Conservation (phyloP, 1,140 invertebrate genomes). For the Leptinotarsa texana region DNA sequence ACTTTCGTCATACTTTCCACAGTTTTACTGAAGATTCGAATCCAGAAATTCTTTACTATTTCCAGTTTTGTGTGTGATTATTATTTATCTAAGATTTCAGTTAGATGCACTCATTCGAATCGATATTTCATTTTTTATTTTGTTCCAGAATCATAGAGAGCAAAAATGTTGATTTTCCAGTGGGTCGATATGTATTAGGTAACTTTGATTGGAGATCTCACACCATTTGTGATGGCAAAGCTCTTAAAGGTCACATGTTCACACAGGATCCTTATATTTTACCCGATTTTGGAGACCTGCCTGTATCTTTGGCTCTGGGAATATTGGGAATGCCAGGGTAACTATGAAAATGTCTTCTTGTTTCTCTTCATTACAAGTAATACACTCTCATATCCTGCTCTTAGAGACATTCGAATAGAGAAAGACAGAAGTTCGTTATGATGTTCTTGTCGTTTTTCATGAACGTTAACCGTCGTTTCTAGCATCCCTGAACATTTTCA, state of each 20-base stretch:
- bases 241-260: not conserved
- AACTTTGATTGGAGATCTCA: slow-evolving; percentile 63
- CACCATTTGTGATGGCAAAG: slow-evolving; percentile 52
- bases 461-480: too few species aligned
- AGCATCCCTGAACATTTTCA: too few species aligned
- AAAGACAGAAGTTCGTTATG: fast-evolving
- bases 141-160: slow-evolving; percentile 55
- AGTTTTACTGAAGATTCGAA: too few species aligned
- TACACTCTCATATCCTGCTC: too few species aligned
- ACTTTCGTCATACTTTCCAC: too few species aligned
- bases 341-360: not conserved
- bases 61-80: not conserved
- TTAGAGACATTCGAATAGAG: too few species aligned
- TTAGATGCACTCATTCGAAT: not conserved
- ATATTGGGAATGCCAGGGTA: slow-evolving; percentile 47
- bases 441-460: too few species aligned
- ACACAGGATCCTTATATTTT: slow-evolving; percentile 47
- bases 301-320: slow-evolving; percentile 55
- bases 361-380: too few species aligned
- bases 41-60: not conserved
- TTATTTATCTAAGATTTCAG: not conserved
- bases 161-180: slow-evolving; percentile 58
- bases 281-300: slow-evolving; percentile 57
- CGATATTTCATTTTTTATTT: not conserved
- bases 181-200: slow-evolving; percentile 57